Evolutionary conservation across 2,113 vertebrate genomes (phyloP).

Genomic region (Calidris pygmaea): DNA sequence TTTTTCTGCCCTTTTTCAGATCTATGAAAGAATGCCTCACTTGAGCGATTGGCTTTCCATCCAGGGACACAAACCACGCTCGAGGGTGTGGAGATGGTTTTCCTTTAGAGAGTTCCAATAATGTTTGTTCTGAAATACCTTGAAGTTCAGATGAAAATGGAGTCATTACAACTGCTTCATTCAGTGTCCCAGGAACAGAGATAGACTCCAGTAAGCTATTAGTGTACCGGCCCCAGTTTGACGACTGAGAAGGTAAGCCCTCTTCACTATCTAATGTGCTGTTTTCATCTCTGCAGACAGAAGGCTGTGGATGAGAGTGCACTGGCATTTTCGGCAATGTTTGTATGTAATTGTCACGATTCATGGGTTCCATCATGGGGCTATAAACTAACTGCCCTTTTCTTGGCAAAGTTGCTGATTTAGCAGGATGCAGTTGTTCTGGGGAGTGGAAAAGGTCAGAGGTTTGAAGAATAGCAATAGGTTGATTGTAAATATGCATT

Average conservation of each 20-base stretch:
- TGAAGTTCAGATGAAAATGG: conserved; percentile 88
- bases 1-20: conserved; percentile 84
- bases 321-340: conserved; percentile 84
- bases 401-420: conserved; percentile 90
- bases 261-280: conserved; percentile 76
- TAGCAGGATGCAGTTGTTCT: conserved; percentile 81
- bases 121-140: conserved; percentile 91
- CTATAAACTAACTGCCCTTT: conserved; percentile 80
- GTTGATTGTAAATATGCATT: conserved; percentile 88
- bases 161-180: conserved; percentile 89
- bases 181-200: conserved; percentile 92
- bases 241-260: conserved; percentile 75
- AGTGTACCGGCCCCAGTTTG: conserved; percentile 84
- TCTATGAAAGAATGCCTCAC: conserved; percentile 96
- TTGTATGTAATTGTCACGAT: conserved; percentile 84
- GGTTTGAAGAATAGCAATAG: conserved; percentile 87
- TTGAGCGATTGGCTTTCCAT: conserved; percentile 89
- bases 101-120: conserved; percentile 88
- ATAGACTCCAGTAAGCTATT: conserved; percentile 90
- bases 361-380: conserved; percentile 77
- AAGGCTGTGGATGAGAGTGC: conserved; percentile 74
- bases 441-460: conserved; percentile 83
- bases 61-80: conserved; percentile 96
- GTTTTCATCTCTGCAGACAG: conserved; percentile 78
- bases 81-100: conserved; percentile 86